Conservation (phyloP, 2,113 vertebrate species). For the Gobio gobio region DNA sequence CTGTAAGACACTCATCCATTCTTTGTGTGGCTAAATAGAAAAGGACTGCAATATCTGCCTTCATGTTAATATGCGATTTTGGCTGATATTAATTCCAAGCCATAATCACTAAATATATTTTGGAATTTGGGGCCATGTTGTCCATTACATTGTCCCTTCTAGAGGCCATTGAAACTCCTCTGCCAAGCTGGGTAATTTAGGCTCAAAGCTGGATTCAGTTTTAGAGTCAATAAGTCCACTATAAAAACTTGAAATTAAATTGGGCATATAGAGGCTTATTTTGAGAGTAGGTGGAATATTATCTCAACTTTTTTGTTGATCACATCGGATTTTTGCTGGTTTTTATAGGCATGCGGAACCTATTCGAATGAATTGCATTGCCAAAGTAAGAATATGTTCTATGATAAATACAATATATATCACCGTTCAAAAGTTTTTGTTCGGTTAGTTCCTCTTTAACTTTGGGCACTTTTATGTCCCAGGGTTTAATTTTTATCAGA, state of each 20-base stretch:
- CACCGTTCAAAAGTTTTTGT: too few relatives aligned
- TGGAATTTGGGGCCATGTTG: background rate
- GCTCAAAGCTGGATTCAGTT: background rate
- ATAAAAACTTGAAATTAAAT: background rate
- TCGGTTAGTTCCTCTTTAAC: too few relatives aligned
- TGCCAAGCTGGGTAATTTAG: slow-evolving; percentile 4
- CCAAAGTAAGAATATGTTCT: too few relatives aligned
- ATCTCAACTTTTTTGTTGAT: background rate
- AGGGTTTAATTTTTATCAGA: too few relatives aligned
- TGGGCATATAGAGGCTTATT: background rate
- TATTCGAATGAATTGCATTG: too few relatives aligned
- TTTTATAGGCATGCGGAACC: too few relatives aligned
- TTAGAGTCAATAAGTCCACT: background rate
- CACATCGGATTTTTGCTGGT: background rate
- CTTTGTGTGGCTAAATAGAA: background rate
- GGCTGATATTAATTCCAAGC: background rate
- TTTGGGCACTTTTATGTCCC: too few relatives aligned
- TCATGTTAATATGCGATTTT: background rate
- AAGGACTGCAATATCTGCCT: background rate
- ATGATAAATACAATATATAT: too few relatives aligned
- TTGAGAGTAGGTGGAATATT: background rate
- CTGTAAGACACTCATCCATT: background rate
- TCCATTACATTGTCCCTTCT: background rate
- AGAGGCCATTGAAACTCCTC: background rate
- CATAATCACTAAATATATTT: background rate